A percentile compares a stretch with the other conserved stretches of the same genome.
These are phyloP conservation scores for Scolanthus callimorphus DNA, from an alignment of 92 coral and sea anemone genomes.

Conservation along the genomic window DNA sequence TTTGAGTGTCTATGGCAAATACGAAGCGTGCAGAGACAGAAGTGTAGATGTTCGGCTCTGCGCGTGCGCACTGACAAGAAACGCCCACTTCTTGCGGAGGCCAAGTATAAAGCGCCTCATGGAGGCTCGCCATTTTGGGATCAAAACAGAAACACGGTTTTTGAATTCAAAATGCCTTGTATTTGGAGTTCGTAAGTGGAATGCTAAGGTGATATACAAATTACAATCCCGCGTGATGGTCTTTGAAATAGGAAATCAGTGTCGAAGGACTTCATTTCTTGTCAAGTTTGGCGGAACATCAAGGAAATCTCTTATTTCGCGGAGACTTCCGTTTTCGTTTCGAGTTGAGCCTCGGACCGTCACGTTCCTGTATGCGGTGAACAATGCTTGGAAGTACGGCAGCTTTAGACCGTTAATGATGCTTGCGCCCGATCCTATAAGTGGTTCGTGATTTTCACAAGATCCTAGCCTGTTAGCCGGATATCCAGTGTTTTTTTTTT, in stretches of 20 bases:
- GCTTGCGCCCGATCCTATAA: constrained; percentile 4
- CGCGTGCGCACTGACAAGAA: constrained; percentile 63
- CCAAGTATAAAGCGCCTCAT: constrained; percentile 26
- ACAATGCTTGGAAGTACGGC: constrained; percentile 82
- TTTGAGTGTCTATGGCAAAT: constrained; percentile 73
- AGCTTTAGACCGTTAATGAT: constrained; percentile 53
- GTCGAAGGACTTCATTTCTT: constrained; percentile 29
- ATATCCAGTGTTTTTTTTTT: no score
- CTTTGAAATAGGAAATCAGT: constrained; percentile 63
- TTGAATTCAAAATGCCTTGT: constrained; percentile 52
- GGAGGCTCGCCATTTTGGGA: constrained; percentile 40
- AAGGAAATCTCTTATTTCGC: constrained; percentile 46
- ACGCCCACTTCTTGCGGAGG: constrained; percentile 5
- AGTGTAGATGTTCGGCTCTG: constrained; percentile 77
- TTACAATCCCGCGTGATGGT: constrained; percentile 55
- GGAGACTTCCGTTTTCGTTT: constrained; percentile 47
- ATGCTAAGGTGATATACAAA: constrained; percentile 23
- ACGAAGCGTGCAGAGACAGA: constrained; percentile 78
- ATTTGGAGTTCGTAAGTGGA: constrained; percentile 33
- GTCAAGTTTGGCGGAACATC: constrained; percentile 58
- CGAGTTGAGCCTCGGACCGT: constrained; percentile 59
- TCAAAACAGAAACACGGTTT: constrained; percentile 25
- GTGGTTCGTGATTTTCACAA: no score
- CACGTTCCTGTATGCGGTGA: constrained; percentile 55
- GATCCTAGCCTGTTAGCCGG: no score